Conservation (phyloP, 2,113 vertebrate genomes). For the Osmerus mordax region DNA sequence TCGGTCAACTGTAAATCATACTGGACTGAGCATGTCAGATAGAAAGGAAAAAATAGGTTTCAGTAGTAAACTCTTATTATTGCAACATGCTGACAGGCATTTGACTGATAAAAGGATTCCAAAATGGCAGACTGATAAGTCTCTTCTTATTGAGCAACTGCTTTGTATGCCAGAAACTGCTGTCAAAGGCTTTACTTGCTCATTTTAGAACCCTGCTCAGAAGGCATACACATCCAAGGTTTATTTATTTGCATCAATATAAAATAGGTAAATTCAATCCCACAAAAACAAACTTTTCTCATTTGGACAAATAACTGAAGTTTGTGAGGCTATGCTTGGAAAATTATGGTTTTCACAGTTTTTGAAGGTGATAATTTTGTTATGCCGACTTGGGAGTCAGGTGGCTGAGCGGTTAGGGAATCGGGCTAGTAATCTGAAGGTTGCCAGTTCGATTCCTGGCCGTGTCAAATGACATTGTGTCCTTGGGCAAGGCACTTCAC, state of each 20-base stretch:
- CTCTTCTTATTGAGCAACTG: neutral
- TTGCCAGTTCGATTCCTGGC: too few relatives aligned
- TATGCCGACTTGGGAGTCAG: too few relatives aligned
- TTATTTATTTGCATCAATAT: conserved; percentile 2
- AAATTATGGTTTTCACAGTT: too few relatives aligned
- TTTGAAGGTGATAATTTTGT: too few relatives aligned
- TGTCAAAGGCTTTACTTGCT: too few relatives aligned
- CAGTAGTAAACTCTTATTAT: neutral
- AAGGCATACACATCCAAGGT: neutral
- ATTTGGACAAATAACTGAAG: conserved; percentile 15
- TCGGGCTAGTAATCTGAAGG: too few relatives aligned
- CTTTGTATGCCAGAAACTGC: too few relatives aligned
- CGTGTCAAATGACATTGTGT: too few relatives aligned
- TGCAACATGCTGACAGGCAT: neutral
- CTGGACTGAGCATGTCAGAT: neutral
- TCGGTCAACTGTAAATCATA: conserved; percentile 24
- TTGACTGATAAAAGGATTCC: neutral
- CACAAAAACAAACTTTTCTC: conserved; percentile 24
- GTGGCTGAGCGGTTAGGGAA: too few relatives aligned
- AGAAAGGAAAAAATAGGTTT: neutral
- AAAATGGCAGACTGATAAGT: neutral
- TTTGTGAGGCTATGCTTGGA: neutral
- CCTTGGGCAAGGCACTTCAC: too few relatives aligned
- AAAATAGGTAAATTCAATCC: conserved; percentile 3
- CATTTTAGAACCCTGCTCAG: too few relatives aligned